These are phyloP conservation scores for Echeneis naucrates DNA, from an alignment of 2,797 vertebrate species.

Conservation along the genomic window DNA sequence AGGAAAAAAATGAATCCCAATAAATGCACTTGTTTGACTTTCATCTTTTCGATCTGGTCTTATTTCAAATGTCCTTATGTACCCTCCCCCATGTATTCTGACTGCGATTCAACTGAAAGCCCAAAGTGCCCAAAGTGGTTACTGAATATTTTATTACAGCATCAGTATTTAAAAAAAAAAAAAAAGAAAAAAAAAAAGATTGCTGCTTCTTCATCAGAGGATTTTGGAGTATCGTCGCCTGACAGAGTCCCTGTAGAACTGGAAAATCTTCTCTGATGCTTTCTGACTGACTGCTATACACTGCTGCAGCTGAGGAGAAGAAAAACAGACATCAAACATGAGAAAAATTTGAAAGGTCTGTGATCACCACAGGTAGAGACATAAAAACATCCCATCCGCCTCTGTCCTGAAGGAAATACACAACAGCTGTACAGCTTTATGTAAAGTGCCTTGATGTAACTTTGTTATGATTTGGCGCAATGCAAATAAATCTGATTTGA, in stretches of 20 bases:
- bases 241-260: slow-evolving; percentile 91
- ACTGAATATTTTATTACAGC: slow-evolving; percentile 62
- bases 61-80: slow-evolving; percentile 1
- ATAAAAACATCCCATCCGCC: neutral
- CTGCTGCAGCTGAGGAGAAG: slow-evolving; percentile 87
- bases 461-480: no score
- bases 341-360: neutral
- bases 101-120: slow-evolving; percentile 17
- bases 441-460: no score
- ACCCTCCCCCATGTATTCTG: neutral
- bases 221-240: slow-evolving; percentile 91
- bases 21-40: slow-evolving; percentile 79
- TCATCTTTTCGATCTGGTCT: slow-evolving; percentile 8
- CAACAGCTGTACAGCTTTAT: no score
- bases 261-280: slow-evolving; percentile 88
- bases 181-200: slow-evolving; percentile 13
- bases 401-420: neutral
- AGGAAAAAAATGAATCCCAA: slow-evolving; percentile 61
- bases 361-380: neutral
- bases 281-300: slow-evolving; percentile 89
- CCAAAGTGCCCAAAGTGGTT: slow-evolving; percentile 9
- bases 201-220: slow-evolving; percentile 56
- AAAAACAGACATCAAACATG: slow-evolving; percentile 1
- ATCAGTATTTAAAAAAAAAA: slow-evolving; percentile 16
- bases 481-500: no score